phyloP scores from a whole-genome alignment of 2,888 invertebrate genomes.

The Hemaris fuciformis region DNA sequence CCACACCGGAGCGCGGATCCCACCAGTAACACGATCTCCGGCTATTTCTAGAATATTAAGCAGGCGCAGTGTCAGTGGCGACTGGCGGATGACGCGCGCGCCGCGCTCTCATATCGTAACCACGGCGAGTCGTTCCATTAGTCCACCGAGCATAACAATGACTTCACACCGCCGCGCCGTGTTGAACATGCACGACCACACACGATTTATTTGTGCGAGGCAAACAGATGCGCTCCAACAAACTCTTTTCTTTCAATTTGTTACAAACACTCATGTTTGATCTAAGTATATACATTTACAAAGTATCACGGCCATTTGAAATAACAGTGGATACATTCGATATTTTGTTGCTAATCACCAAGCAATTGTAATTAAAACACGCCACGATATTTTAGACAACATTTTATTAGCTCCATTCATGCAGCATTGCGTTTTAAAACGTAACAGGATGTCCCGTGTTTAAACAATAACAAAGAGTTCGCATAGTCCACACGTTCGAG shows the following conservation, averaged over 20 bases:
- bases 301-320: not conserved
- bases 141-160: conserved; percentile 25
- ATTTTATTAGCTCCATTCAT: not conserved
- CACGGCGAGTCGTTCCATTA: conserved; percentile 17
- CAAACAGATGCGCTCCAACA: not conserved
- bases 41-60: conserved; percentile 6
- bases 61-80: not conserved
- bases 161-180: conserved; percentile 16
- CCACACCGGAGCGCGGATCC: not conserved
- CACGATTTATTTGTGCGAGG: conserved; percentile 12
- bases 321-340: not conserved
- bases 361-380: not conserved
- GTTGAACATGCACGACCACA: conserved; percentile 11
- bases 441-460: not conserved
- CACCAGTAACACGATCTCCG: not conserved
- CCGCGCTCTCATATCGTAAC: conserved; percentile 14
- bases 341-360: not conserved
- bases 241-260: conserved; percentile 6
- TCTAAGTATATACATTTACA: not conserved
- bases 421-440: not conserved
- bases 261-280: not conserved
- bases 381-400: not conserved
- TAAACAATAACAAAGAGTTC: not conserved
- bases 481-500: too few species aligned
- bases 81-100: not conserved